Evolutionary conservation across 2,888 invertebrate genomes (phyloP), one percentile per base, ranked within the genome.

Genomic region (Hyposoter didymator): DNA sequence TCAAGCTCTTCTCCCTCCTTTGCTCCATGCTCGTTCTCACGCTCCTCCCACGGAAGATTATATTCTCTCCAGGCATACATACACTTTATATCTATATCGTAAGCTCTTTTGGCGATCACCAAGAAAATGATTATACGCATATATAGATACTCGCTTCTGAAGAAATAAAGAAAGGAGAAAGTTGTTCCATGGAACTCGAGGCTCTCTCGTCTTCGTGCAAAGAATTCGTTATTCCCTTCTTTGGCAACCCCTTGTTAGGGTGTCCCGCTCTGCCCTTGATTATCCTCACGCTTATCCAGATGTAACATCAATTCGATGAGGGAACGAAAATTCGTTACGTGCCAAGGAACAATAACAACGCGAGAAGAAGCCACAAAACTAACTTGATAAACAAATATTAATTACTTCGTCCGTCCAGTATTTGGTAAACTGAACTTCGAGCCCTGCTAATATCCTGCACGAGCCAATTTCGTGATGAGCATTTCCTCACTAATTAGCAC

Each of bases 191-290:
- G 67, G 8, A 85, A 85, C 62, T 74, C 78, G 74, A 32, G 82
- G 17, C 64, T 47, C 69, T 47, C 43, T 12, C 62, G 59, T 78
- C 52, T 55, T 47, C 82, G 82, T 79, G 82, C 69, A 45, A 72
- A 55, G 85, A 82, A 85, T 85, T 85, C 74, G 84, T 85, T 85
- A 85, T 82, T 62, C 73, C 52, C 35, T 45, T 43, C 49, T 79
- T 47, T 49, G 62, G 59, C 47, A 69, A 62, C 49, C 69, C 72
- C 64, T 35, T 52, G 72, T 66, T 49, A 28, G 17, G 66, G 64
- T 32, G 28, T 45, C 43, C 67, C 28, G 39, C 19, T 62, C 39
- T 59, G 22, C 22, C 39, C 17, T 32, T 76, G 70, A 66, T 82
- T 72, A 82, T n/a, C n/a, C 52, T 52, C 64, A 19, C 74, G 79